Evolutionary conservation across 2,113 vertebrate genomes (phyloP), one percentile per base, ranked within the genome.

Genomic region (Arothron firmamentum): DNA sequence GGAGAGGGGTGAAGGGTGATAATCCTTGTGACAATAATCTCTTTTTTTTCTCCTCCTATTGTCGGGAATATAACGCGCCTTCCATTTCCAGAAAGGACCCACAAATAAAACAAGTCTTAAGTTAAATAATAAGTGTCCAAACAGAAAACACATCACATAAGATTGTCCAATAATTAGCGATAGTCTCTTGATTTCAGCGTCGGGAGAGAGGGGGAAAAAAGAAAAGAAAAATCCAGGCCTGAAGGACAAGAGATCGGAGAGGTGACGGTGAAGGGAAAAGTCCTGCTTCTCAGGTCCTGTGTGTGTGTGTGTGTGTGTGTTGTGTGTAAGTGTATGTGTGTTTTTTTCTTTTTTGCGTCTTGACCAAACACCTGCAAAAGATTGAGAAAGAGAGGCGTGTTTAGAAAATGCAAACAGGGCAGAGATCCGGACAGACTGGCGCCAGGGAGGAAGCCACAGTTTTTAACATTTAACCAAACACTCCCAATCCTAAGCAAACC

Each of bases 121-220:
- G 91, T 97, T 99, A 99, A 98, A 98, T 98, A 96, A 97, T 96
- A 95, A 92, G 92, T 92, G 94, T 94, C 94, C 94, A 88, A 90
- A 92, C 88, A 88, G 84, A 83, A 90, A 85, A 47, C 86, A 92
- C 92, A 92, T 90, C 89, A 90, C 92, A 92, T 87, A 88, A 87
- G 90, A 92, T 87, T 91, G 88, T 90, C 92, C 91, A 88, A 89
- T 82, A 88, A 84, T 87, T 87, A 87, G 87, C 77, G n/a, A 47
- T 73, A 86, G 89, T 90, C 89, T 90, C 80, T 92, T 88, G 89
- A 89, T 47, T 47, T 87, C 77, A 78, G 68, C 76, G 59, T 80
- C 75, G 75, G 73, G 62, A 72, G 84, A 89, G 62, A 72, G 84
- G 89, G 80, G 48, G 47, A 82, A 21, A 16, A 46, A 49, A 59